Conservation (phyloP, 2,888 invertebrate genomes). For the Cryptocheilus praepositus region DNA sequence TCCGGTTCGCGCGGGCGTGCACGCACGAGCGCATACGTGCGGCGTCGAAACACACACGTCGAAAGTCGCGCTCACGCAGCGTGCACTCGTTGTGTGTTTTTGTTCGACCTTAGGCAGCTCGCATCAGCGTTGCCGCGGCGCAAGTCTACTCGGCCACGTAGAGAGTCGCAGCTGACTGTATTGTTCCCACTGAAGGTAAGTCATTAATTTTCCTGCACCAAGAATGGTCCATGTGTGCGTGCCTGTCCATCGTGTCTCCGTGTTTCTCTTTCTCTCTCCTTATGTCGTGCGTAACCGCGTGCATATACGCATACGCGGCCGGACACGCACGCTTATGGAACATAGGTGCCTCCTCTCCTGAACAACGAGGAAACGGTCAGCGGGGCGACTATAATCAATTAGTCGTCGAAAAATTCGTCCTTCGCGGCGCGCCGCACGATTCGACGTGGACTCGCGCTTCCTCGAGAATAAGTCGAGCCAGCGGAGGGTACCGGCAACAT, state of each 20-base stretch:
- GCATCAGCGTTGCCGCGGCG: constrained; percentile 37
- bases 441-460: not conserved
- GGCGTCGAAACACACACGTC: constrained; percentile 8
- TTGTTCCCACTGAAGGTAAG: constrained; percentile 69
- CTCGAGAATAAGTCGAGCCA: not conserved
- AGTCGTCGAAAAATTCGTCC: constrained; percentile 23
- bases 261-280: constrained; percentile 1
- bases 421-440: not conserved
- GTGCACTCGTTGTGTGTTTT: constrained; percentile 46
- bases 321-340: constrained; percentile 6
- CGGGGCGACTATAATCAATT: constrained; percentile 24
- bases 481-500: no score
- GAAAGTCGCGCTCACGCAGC: constrained; percentile 21
- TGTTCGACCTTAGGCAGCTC: constrained; percentile 58
- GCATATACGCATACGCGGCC: not conserved
- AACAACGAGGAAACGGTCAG: constrained; percentile 12
- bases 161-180: constrained; percentile 61
- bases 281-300: no score
- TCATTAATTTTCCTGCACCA: constrained; percentile 72
- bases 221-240: constrained; percentile 54
- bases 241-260: constrained; percentile 57
- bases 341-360: not conserved
- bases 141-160: constrained; percentile 56
- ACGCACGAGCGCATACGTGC: constrained; percentile 30
- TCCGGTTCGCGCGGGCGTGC: constrained; percentile 10